Evolutionary conservation across 2,888 invertebrate genomes (phyloP).

Genomic region (Torymus tubicola): DNA sequence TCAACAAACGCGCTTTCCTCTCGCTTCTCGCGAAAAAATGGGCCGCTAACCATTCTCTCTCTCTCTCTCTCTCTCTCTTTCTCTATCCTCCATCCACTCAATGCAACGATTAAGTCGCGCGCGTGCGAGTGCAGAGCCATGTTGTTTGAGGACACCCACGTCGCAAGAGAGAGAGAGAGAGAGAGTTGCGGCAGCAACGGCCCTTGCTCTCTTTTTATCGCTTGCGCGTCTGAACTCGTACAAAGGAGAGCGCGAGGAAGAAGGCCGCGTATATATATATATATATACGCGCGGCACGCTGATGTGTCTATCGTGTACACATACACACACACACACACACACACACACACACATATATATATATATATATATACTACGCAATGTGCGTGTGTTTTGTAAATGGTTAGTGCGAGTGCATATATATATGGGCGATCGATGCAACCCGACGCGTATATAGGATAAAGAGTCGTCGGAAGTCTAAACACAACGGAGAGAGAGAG

Average conservation of each 20-base stretch:
- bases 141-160: conserved; percentile 41
- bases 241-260: conserved; percentile 27
- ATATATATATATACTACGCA: no score
- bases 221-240: conserved; percentile 19
- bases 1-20: no score
- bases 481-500: conserved; percentile 61
- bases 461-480: conserved; percentile 66
- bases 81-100: not conserved
- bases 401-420: conserved; percentile 61
- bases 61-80: conserved; percentile 11
- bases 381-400: conserved; percentile 68
- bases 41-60: not conserved
- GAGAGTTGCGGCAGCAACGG: not conserved
- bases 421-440: conserved; percentile 63
- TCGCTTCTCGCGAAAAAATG: no score
- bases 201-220: conserved; percentile 31
- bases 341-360: not conserved
- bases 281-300: not conserved
- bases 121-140: conserved; percentile 32
- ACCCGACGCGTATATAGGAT: conserved; percentile 70
- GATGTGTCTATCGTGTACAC: not conserved
- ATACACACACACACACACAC: not conserved
- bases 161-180: conserved; percentile 3
- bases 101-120: conserved; percentile 38
- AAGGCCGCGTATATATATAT: not conserved